Evolutionary conservation across 2,888 invertebrate species (phyloP), one percentile per base, ranked within the genome.

Genomic region (Hypomecis atomaria): DNA sequence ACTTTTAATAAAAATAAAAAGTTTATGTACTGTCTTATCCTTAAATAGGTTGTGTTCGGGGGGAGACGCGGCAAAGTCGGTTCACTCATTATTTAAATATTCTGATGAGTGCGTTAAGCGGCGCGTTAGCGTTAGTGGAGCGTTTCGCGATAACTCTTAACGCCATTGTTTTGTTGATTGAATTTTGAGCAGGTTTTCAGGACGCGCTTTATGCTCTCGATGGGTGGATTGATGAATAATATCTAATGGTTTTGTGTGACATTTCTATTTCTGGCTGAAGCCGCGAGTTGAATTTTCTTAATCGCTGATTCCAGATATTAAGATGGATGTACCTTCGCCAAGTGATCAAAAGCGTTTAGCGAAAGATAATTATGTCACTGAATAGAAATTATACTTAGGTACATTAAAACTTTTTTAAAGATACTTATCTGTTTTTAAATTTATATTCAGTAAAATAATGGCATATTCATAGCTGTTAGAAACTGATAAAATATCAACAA

Each of bases 21-120:
- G 38, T 44, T 65, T 60, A 53, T 49, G 66, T 59, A 68, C 71
- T 62, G 71, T 56, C 42, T 8, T 33, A 33, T n/a, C 11, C 42
- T 11, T 47, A 8, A 34, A 56, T 52, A 60, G 7, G 3, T 40
- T 48, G 49, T 36, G 44, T 38, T 58, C 58, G 67, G 65, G 74
- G 74, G 78, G 77, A 76, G 78, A 74, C 73, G 72, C 75, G 72
- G 70, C 75, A 73, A 70, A 70, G 72, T 69, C 71, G 72, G 72
- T 75, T 73, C 71, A 72, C 81, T 84, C 84, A 83, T 90, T 90
- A 92, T 90, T 90, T 89, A 89, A 90, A 91, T 90, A 90, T 90
- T 86, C 87, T 84, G 84, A 87, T 83, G 88, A 88, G 79, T 85
- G 85, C 87, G 85, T 86, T 88, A 87, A 90, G 88, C 81, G 81